Base-by-base conservation (phyloP, 2,113 vertebrate species). In the Nanorana parkeri region DNA sequence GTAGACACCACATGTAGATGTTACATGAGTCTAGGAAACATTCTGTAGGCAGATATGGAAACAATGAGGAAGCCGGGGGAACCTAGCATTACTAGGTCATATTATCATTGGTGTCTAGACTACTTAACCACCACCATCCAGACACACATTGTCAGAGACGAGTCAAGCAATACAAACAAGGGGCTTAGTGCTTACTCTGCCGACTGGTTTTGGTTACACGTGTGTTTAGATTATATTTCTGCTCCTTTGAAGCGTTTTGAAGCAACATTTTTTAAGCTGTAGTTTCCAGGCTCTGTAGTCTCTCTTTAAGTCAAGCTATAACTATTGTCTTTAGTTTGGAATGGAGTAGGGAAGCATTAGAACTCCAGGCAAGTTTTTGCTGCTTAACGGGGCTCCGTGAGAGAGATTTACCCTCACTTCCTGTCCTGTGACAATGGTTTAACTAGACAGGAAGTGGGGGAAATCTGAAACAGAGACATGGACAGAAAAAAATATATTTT, bases 31-130 rank as follows among this genome's bases (percentile, higher is more conserved):
- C 88, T 86, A 86, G 88, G 89, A 91, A 92, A 89, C 88, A 90
- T 80, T 87, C 88, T 93, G 91, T 90, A 89, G 91, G 91, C 91
- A 91, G 92, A 83, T 6, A 84, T 90, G 92, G 92, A 92, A 92
- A 91, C 87, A 89, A 90, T 89, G 91, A 92, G 88, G 88, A 84
- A 87, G 87, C 24, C 87, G 87, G 91, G 90, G 91, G 90, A 91
- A 91, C 89, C 89, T 89, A 47, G 87, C 93, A 94, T 94, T 92
- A 88, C 92, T 94, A 51, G 91, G 91, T 88, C 91, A 91, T 92
- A 92, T 88, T 90, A 90, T 94, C 93, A 94, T 93, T 91, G 87
- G 88, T 54, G 93, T 94, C 93, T 94, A 94, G 93, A 94, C 93
- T 90, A 81, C 86, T 85, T 88, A 93, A 93, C 92, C 93, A 90